Evolutionary conservation across 2,888 invertebrate genomes (phyloP), one percentile per base, ranked within the genome.

Genomic region (Platycnemis pennipes): DNA sequence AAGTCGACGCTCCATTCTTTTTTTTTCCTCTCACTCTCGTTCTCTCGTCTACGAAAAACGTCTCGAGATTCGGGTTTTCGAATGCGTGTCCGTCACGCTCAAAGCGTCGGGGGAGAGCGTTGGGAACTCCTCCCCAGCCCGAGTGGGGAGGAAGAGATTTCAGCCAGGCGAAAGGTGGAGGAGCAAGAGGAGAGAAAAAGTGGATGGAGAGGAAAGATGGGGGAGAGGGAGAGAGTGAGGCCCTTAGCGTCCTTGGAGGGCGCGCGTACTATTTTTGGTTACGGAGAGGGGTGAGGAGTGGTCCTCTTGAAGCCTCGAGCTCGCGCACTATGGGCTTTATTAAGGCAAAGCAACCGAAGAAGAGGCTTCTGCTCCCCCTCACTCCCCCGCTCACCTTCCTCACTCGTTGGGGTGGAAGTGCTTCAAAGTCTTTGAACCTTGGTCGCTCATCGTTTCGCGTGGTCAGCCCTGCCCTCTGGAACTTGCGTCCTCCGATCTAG

Each of bases 41-140:
- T 77, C 5, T 77, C 37, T 77, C 37, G 13, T 37, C n/a, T 77
- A 31, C 31, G 37, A 37, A 37, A 37, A 37, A 77, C 77, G 37
- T 77, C 77, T 77, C 37, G 77, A 37, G 77, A 77, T 77, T 77
- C 77, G 77, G 77, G 77, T 77, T 77, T 77, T 77, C 77, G 77
- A 77, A 77, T 77, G 77, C 77, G 77, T 77, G 77, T 77, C 77
- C 77, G 77, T 77, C 77, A 77, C 77, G 77, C 77, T 31, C 77
- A 37, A 77, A 16, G 77, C 11, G 77, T 77, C 77, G 31, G 7
- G 63, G 63, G 19, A 53, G 77, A 31, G 77, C 11, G 77, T 77
- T 77, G 77, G 77, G 77, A 77, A 77, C 37, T 77, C 37, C 77
- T 31, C 77, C 37, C 11, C 63, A n/a, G 0, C 26, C 26, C n/a